These are phyloP conservation scores for Cladorhizidae sp. DNA, from an alignment of 37 sponge, comb jelly and placozoan genomes.

Conservation along the genomic window DNA sequence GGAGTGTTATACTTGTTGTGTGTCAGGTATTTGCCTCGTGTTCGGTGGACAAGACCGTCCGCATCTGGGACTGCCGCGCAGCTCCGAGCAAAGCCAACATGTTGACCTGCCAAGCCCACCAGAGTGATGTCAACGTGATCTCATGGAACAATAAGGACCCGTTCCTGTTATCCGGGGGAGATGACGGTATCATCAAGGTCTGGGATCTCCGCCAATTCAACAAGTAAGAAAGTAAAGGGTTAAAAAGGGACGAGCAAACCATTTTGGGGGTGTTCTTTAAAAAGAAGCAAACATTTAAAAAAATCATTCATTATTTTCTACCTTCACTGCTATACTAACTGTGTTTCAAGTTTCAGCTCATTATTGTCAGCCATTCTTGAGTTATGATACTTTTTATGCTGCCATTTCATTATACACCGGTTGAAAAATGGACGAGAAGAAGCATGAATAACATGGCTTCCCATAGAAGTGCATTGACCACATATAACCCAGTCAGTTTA, in stretches of 20 bases:
- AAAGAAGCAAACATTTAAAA: too few relatives aligned
- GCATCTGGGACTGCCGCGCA: constrained; percentile 93
- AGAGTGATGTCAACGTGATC: constrained; percentile 96
- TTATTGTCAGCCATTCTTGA: too few relatives aligned
- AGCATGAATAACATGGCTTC: too few relatives aligned
- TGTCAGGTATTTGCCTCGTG: constrained; percentile 97
- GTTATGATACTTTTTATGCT: too few relatives aligned
- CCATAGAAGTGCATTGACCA: too few relatives aligned
- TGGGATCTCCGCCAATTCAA: constrained; percentile 95
- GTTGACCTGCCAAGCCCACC: constrained; percentile 92
- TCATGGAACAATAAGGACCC: constrained; percentile 94
- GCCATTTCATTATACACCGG: too few relatives aligned
- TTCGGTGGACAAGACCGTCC: constrained; percentile 85
- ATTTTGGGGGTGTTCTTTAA: not conserved
- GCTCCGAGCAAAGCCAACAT: constrained; percentile 89
- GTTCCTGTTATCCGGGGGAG: constrained; percentile 91
- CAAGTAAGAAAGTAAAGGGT: constrained; percentile 54
- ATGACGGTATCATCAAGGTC: constrained; percentile 92
- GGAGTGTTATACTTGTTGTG: too few relatives aligned
- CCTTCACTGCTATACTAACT: too few relatives aligned
- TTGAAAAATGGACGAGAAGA: too few relatives aligned
- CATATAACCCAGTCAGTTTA: not conserved
- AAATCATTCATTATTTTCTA: not conserved
- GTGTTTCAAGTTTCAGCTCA: too few relatives aligned
- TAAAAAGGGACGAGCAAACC: too few relatives aligned